Percentiles rank a stretch among this genome's conserved stretches.
Conservation (phyloP, 2,888 invertebrate species). For the Synanthedon tipuliformis region DNA sequence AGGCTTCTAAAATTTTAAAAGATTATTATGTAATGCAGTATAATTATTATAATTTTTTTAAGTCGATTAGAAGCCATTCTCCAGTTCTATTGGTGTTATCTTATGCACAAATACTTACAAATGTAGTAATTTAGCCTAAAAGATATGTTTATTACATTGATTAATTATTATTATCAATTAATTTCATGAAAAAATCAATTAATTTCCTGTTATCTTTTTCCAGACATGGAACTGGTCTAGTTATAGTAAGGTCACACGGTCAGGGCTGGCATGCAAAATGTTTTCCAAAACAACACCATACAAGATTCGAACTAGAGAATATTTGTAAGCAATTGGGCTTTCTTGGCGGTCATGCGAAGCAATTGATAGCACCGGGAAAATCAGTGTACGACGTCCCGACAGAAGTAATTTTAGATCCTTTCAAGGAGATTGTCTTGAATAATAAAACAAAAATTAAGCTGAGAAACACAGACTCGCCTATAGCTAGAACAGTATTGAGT, state of each 20-base stretch:
- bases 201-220: too few species aligned
- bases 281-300: slow-evolving; percentile 63
- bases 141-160: too few species aligned
- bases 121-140: too few species aligned
- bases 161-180: too few species aligned
- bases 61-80: too few species aligned
- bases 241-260: slow-evolving; percentile 74
- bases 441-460: slow-evolving; percentile 45
- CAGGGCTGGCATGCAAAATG: slow-evolving; percentile 78
- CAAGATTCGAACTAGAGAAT: slow-evolving; percentile 64
- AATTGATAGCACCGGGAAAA: slow-evolving; percentile 28
- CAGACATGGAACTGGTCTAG: slow-evolving; percentile 74
- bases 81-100: too few species aligned
- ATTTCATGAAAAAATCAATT: too few species aligned
- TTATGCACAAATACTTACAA: too few species aligned
- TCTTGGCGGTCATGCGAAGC: slow-evolving; percentile 62
- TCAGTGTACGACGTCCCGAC: slow-evolving; percentile 29
- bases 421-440: slow-evolving; percentile 45
- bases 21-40: too few species aligned
- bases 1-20: too few species aligned
- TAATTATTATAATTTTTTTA: too few species aligned
- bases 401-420: slow-evolving; percentile 36
- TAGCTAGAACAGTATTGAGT: slow-evolving; percentile 37
- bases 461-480: slow-evolving; percentile 41
- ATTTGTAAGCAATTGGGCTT: slow-evolving; percentile 75